Evolutionary conservation across 2,888 invertebrate genomes (phyloP).

Genomic region (Cantharis nigra): DNA sequence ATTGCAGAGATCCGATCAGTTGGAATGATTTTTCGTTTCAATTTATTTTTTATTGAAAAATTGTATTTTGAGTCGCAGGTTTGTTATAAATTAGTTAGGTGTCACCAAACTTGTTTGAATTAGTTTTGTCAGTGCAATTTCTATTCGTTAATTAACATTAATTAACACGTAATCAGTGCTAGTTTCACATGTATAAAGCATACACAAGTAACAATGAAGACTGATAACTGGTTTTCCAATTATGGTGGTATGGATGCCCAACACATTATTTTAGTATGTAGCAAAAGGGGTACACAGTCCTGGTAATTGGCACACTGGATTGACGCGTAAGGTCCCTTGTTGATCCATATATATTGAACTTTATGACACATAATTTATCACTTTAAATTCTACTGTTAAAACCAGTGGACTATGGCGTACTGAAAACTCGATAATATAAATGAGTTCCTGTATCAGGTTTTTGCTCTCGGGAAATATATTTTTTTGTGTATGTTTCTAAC

Average conservation of each 20-base stretch:
- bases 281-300: background rate
- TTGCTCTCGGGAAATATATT: conserved; percentile 13
- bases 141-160: background rate
- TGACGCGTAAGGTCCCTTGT: conserved; percentile 18
- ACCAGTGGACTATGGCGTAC: conserved; percentile 8
- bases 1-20: background rate
- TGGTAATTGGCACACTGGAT: conserved; percentile 15
- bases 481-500: conserved; percentile 9
- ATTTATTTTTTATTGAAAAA: background rate
- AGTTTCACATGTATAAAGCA: background rate
- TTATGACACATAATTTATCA: conserved; percentile 25
- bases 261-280: conserved; percentile 12
- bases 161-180: background rate
- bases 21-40: background rate
- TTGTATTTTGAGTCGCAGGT: background rate
- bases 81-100: background rate
- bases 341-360: conserved; percentile 13
- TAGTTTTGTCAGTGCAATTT: background rate
- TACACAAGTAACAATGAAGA: conserved; percentile 12
- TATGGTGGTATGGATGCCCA: conserved; percentile 6
- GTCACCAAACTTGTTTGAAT: background rate
- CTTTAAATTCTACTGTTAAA: conserved; percentile 18
- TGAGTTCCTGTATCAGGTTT: conserved; percentile 17
- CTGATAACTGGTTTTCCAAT: conserved; percentile 12
- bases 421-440: conserved; percentile 20